phyloP scores from a whole-genome alignment of 2,113 vertebrate genomes.

The Catagonus wagneri region DNA sequence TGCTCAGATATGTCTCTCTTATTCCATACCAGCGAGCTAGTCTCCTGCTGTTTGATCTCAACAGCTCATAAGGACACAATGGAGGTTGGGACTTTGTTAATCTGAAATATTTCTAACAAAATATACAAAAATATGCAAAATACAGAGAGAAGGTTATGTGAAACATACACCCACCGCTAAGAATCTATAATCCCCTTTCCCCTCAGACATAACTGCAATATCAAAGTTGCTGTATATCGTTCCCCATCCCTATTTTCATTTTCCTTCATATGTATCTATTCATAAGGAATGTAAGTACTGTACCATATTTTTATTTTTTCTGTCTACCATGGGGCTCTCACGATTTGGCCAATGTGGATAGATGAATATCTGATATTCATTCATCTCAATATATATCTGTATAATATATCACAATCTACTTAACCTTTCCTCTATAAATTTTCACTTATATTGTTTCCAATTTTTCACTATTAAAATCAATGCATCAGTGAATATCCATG shows the following conservation, averaged over 20 bases:
- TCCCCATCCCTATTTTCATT: not conserved
- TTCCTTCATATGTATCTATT: not conserved
- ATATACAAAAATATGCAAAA: too few relatives aligned
- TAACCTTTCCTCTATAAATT: not conserved
- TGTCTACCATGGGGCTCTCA: not conserved
- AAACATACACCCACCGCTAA: not conserved
- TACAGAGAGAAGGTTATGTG: not conserved
- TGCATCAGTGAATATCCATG: not conserved
- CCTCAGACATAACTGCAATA: not conserved
- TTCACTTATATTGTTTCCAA: not conserved
- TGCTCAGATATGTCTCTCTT: not conserved
- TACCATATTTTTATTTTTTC: not conserved
- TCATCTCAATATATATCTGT: not conserved
- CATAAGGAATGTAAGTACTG: not conserved
- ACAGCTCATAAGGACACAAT: not conserved
- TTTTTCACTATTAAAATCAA: slow-evolving; percentile 41
- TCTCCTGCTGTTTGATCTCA: not conserved
- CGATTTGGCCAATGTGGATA: not conserved
- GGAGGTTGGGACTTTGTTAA: not conserved
- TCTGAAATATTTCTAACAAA: slow-evolving; percentile 41
- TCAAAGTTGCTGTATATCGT: not conserved
- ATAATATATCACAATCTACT: not conserved
- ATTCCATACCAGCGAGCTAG: not conserved
- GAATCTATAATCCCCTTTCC: not conserved
- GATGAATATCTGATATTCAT: not conserved